Evolutionary conservation across 2,888 invertebrate genomes (phyloP).

Genomic region (Leucophenga montana): DNA sequence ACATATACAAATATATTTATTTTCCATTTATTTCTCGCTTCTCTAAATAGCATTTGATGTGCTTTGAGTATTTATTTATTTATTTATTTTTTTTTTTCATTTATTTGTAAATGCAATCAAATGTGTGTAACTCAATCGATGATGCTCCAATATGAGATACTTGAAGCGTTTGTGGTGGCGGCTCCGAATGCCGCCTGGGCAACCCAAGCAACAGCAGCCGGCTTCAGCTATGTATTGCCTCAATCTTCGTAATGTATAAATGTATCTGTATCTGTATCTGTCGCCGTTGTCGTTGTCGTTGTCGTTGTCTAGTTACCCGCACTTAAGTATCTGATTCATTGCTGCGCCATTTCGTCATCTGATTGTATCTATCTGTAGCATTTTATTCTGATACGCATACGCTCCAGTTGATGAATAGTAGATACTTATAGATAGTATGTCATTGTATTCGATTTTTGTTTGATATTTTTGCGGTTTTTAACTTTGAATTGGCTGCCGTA

Average conservation of each 20-base stretch:
- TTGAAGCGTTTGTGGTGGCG: no score
- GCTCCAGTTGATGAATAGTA: slow-evolving; percentile 48
- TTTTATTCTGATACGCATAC: slow-evolving; percentile 20
- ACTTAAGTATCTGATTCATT: slow-evolving; percentile 20
- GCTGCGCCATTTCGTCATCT: slow-evolving; percentile 33
- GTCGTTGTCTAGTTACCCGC: background rate
- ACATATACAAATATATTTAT: no score
- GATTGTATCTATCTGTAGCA: background rate
- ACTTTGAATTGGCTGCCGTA: slow-evolving; percentile 45
- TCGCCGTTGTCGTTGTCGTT: slow-evolving; percentile 14
- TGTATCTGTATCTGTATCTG: slow-evolving; percentile 36
- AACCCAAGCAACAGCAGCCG: no score
- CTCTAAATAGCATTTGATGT: no score
- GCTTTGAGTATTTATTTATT: no score
- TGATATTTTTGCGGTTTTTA: slow-evolving; percentile 54
- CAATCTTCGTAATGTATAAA: background rate
- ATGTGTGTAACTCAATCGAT: no score
- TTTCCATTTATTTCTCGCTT: no score
- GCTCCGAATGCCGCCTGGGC: no score
- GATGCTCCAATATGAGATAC: no score
- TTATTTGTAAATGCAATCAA: no score
- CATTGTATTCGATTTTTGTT: slow-evolving; percentile 8
- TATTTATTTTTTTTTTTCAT: no score
- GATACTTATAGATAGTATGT: slow-evolving; percentile 19
- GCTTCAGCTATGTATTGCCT: no score